A percentile compares a stretch with the other conserved stretches of the same genome.
These are phyloP conservation scores for Hepsetus odoe DNA, from an alignment of 2,113 vertebrate genomes.

Conservation along the genomic window DNA sequence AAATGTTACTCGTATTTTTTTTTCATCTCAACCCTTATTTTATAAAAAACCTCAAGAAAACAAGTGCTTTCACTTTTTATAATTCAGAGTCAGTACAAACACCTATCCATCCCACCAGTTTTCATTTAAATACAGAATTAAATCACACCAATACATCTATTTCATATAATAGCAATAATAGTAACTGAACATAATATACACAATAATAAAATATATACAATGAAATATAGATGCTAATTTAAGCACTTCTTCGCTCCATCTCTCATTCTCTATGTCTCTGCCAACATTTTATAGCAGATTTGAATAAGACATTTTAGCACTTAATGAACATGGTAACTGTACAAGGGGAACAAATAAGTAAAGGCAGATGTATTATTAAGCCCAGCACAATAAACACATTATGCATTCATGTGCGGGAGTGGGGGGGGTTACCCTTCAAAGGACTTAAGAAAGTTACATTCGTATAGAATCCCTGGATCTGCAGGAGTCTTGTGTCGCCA, in stretches of 20 bases:
- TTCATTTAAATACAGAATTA: constrained; percentile 75
- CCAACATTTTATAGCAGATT: constrained; percentile 17
- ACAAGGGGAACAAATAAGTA: constrained; percentile 25
- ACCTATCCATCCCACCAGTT: constrained; percentile 71
- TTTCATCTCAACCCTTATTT: constrained; percentile 65
- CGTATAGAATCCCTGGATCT: constrained; percentile 1
- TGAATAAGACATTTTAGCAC: constrained; percentile 46
- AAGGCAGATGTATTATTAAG: constrained; percentile 14
- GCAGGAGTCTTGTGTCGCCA: constrained; percentile 50
- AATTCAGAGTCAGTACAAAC: constrained; percentile 73
- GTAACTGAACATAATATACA: constrained; percentile 79
- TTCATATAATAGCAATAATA: constrained; percentile 75
- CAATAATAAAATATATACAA: constrained; percentile 83
- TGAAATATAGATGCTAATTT: constrained; percentile 77
- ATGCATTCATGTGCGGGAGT: neutral
- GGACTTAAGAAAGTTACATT: constrained; percentile 17
- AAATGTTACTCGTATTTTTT: constrained; percentile 66
- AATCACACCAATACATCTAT: constrained; percentile 81
- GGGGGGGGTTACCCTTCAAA: neutral
- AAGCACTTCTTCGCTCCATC: constrained; percentile 66
- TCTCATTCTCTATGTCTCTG: constrained; percentile 63
- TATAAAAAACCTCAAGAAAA: constrained; percentile 69
- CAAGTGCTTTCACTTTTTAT: constrained; percentile 65
- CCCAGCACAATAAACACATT: constrained; percentile 25
- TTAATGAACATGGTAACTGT: constrained; percentile 27